These are phyloP conservation scores for Philereme transversata DNA, from an alignment of 2,888 invertebrate genomes.

Conservation along the genomic window DNA sequence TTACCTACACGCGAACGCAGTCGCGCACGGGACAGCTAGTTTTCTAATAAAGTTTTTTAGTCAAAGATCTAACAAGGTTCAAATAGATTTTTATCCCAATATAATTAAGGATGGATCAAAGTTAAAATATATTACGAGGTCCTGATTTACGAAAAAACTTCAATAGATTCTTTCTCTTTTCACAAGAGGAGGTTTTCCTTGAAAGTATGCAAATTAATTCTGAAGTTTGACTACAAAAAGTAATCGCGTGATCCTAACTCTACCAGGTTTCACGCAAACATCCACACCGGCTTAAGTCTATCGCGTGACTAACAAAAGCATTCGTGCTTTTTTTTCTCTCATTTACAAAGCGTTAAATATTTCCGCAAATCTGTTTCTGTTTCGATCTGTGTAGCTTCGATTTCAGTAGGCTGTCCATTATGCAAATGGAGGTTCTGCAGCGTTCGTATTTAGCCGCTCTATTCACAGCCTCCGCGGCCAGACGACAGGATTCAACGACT, in stretches of 20 bases:
- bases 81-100: slow-evolving; percentile 1
- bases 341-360: slow-evolving; percentile 58
- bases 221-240: slow-evolving; percentile 23
- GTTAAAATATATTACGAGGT: slow-evolving; percentile 15
- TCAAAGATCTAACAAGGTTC: background rate
- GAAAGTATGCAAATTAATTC: slow-evolving; percentile 26
- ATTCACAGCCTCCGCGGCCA: slow-evolving; percentile 58
- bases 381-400: slow-evolving; percentile 55
- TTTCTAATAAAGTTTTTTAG: background rate
- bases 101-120: slow-evolving; percentile 12
- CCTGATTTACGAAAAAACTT: slow-evolving; percentile 24
- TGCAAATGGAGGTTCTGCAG: slow-evolving; percentile 69
- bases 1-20: too few relatives aligned
- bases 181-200: slow-evolving; percentile 11
- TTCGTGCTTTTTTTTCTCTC: slow-evolving; percentile 55
- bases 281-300: slow-evolving; percentile 44
- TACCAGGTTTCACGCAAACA: slow-evolving; percentile 19
- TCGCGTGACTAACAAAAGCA: slow-evolving; percentile 66
- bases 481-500: slow-evolving; percentile 52
- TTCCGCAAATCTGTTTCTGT: slow-evolving; percentile 52
- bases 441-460: slow-evolving; percentile 70
- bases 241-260: slow-evolving; percentile 25
- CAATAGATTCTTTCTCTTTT: slow-evolving; percentile 15
- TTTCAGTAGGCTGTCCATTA: slow-evolving; percentile 66
- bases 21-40: too few relatives aligned